Evolutionary conservation across 35 echinoderm and acorn worm genomes (phyloP).

Genomic region (Lytechinus pictus): DNA sequence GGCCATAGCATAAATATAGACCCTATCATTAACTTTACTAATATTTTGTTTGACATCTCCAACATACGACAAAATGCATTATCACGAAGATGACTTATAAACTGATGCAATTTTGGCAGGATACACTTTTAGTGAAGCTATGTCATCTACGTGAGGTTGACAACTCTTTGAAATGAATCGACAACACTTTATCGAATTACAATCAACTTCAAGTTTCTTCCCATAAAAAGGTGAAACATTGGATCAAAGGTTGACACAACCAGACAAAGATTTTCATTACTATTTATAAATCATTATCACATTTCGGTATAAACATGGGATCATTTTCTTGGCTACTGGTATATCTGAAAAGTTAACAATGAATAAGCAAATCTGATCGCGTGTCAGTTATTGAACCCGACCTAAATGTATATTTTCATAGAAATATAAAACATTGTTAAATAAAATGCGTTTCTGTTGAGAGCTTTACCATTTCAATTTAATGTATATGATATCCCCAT

Average conservation of each 20-base stretch:
- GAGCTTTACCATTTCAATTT: no score
- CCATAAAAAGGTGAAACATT: not conserved
- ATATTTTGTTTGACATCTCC: no score
- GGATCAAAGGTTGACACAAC: not conserved
- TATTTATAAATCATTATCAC: not conserved
- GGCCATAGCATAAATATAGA: no score
- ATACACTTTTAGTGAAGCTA: no score
- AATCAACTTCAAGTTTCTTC: not conserved
- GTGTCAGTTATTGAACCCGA: not conserved
- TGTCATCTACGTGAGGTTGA: no score
- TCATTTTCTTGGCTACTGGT: slow-evolving; percentile 1
- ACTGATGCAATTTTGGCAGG: no score
- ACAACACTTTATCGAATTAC: no score
- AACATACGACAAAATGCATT: no score
- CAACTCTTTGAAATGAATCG: no score
- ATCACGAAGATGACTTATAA: no score
- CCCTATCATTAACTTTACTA: no score
- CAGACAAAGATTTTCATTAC: not conserved
- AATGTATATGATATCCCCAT: not conserved
- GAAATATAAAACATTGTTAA: not conserved
- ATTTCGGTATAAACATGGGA: not conserved
- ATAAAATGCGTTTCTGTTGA: no score
- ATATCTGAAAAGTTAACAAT: not conserved
- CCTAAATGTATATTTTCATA: not conserved
- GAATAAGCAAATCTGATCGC: not conserved